phyloP scores from a whole-genome alignment of 2,113 vertebrate species.

The Sturnira hondurensis region DNA sequence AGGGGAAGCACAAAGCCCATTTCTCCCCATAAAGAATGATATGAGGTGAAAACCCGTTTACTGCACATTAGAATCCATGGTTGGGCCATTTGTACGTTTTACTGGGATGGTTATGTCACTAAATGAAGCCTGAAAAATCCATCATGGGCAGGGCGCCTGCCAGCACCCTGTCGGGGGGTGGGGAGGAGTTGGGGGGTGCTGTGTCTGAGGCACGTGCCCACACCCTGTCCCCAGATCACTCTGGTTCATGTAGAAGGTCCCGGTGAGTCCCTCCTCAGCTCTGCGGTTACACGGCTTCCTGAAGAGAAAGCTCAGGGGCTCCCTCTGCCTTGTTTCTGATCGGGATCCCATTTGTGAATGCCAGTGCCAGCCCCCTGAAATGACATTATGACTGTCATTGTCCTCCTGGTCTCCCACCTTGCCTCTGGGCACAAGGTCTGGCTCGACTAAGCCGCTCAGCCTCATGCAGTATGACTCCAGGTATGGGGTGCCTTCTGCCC shows the following conservation, averaged over 20 bases:
- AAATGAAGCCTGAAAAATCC: slow-evolving; percentile 59
- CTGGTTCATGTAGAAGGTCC: not conserved
- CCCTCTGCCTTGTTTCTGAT: not conserved
- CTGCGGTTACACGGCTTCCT: not conserved
- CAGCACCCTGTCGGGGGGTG: not conserved
- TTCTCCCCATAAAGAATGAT: slow-evolving; percentile 64
- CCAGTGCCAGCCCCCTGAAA: not conserved
- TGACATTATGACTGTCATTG: not conserved
- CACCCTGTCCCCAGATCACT: not conserved
- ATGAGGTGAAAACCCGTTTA: slow-evolving; percentile 61
- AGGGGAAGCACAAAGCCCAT: slow-evolving; percentile 23
- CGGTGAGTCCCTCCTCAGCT: not conserved
- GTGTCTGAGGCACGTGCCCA: rapidly evolving
- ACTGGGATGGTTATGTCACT: slow-evolving; percentile 58
- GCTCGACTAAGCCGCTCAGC: not conserved
- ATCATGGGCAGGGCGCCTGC: slow-evolving; percentile 18
- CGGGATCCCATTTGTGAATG: not conserved
- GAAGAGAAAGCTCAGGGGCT: not conserved
- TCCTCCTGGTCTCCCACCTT: not conserved
- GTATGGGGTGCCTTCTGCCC: not conserved
- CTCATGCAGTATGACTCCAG: not conserved
- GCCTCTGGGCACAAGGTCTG: not conserved
- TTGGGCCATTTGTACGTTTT: slow-evolving; percentile 67
- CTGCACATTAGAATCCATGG: slow-evolving; percentile 32
- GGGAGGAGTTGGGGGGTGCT: not conserved